Percentiles rank a stretch among this genome's conserved stretches.
Evolutionary conservation across 2,888 invertebrate genomes (phyloP).

Genomic region (Hylaea fasciaria): DNA sequence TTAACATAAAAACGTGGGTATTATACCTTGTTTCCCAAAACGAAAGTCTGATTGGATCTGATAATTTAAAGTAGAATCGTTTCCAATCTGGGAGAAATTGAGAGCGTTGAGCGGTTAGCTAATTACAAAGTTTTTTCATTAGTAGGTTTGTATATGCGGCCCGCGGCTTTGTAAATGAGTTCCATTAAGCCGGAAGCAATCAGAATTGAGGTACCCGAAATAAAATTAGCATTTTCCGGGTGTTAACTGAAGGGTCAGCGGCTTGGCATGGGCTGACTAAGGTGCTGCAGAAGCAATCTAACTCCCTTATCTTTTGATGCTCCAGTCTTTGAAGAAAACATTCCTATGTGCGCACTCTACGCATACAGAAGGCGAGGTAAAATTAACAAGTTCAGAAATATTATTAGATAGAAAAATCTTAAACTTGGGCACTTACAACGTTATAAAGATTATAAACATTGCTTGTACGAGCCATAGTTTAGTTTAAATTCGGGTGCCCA

Average conservation of each 20-base stretch:
- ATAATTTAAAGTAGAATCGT: conserved; percentile 41
- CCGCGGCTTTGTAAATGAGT: conserved; percentile 47
- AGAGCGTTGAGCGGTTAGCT: conserved; percentile 44
- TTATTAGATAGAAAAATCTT: too few relatives aligned
- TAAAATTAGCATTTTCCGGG: conserved; percentile 54
- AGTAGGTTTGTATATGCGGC: conserved; percentile 48
- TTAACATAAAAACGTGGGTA: conserved; percentile 1
- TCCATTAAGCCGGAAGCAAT: conserved; percentile 49
- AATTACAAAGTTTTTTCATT: conserved; percentile 63
- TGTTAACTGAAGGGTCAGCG: conserved; percentile 46
- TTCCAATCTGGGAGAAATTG: conserved; percentile 46
- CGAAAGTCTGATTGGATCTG: conserved; percentile 36
- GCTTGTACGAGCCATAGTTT: too few relatives aligned
- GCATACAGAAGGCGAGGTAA: background rate
- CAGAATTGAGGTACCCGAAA: conserved; percentile 45
- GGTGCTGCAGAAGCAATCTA: conserved; percentile 29
- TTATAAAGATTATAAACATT: too few relatives aligned
- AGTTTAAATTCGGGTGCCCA: too few relatives aligned
- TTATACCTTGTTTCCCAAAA: conserved; percentile 24
- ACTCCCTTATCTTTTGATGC: conserved; percentile 37
- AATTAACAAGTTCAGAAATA: too few relatives aligned
- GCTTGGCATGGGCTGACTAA: conserved; percentile 42
- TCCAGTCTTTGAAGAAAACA: conserved; percentile 16
- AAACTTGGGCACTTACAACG: too few relatives aligned
- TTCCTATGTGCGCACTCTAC: background rate